phyloP scores from a whole-genome alignment of 2,113 vertebrate species.

The Felis catus region DNA sequence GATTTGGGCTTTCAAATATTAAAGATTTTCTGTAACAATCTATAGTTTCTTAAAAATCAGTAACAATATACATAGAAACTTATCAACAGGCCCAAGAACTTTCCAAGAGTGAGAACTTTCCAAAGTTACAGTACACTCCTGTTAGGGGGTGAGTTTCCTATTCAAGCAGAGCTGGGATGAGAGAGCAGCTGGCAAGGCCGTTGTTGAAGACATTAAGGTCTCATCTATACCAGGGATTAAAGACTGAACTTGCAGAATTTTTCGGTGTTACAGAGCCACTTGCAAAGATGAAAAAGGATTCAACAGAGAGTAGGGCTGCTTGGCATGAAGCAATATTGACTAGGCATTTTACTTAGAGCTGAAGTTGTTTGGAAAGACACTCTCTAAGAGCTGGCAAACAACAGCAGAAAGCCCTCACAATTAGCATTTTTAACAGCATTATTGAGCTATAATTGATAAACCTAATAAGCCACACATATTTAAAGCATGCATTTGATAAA shows the following conservation, averaged over 20 bases:
- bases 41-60: not conserved
- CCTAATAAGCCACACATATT: not conserved
- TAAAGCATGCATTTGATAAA: conserved; percentile 34
- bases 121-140: not conserved
- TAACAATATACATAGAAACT: not conserved
- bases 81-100: not conserved
- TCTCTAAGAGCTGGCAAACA: not conserved
- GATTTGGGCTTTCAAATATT: not conserved
- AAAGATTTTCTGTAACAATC: not conserved
- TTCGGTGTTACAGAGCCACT: not conserved
- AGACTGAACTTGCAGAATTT: not conserved
- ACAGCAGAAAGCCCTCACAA: not conserved
- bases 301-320: not conserved
- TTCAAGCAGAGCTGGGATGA: not conserved
- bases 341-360: not conserved
- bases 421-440: conserved; percentile 15
- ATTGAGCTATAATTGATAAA: not conserved
- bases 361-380: not conserved
- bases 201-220: not conserved
- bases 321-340: not conserved
- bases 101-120: not conserved
- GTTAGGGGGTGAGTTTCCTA: not conserved
- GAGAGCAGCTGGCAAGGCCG: not conserved
- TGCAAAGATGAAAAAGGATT: not conserved
- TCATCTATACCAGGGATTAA: not conserved